Conservation (phyloP, 2,797 vertebrate species). For the Lacerta agilis region DNA sequence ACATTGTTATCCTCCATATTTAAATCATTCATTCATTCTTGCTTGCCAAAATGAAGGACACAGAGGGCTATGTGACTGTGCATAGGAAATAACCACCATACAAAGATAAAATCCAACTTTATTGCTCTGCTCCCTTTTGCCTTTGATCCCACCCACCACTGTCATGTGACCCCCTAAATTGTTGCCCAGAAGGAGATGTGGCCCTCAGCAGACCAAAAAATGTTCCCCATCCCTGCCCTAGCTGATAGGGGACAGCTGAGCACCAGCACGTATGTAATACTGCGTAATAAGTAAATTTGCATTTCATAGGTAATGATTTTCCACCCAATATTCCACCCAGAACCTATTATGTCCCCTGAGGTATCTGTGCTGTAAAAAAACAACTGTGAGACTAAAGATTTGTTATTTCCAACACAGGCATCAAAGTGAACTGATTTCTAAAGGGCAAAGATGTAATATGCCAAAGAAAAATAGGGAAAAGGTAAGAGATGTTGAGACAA, state of each 20-base stretch:
- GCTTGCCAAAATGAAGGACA: too few relatives aligned
- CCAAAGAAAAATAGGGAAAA: background rate
- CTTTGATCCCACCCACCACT: too few relatives aligned
- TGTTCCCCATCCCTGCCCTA: too few relatives aligned
- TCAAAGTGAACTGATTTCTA: background rate
- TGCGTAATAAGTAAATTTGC: background rate
- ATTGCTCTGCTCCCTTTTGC: too few relatives aligned
- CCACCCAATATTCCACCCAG: background rate
- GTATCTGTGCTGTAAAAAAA: background rate
- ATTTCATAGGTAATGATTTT: background rate
- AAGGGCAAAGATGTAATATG: slow-evolving; percentile 16
- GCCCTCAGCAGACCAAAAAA: too few relatives aligned
- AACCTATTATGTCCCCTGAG: background rate
- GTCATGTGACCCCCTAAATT: too few relatives aligned
- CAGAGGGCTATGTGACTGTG: too few relatives aligned
- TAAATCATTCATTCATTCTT: too few relatives aligned
- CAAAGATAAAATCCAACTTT: too few relatives aligned
- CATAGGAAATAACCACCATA: too few relatives aligned
- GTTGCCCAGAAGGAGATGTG: too few relatives aligned
- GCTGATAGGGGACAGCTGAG: background rate
- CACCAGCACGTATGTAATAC: background rate
- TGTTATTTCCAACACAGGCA: background rate
- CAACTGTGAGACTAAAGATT: background rate
- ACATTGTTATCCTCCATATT: too few relatives aligned
- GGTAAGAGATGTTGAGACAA: background rate